Evolutionary conservation across 2,888 invertebrate genomes (phyloP).

Genomic region (Polydrusus tereticollis): DNA sequence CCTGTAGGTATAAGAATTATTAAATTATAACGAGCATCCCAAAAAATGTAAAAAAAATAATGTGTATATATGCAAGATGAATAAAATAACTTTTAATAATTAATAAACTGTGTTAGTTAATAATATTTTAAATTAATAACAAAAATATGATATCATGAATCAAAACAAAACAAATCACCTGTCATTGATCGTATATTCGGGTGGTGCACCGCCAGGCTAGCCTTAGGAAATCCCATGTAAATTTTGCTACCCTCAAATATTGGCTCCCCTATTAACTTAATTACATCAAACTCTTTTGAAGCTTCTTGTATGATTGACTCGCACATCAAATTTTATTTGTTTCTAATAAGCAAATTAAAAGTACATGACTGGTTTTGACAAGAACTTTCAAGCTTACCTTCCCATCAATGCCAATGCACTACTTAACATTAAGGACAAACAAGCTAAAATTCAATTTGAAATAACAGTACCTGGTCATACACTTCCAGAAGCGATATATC

Average conservation of each 20-base stretch:
- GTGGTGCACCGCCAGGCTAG: too few species aligned
- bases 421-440: slow-evolving; percentile 67
- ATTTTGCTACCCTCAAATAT: too few species aligned
- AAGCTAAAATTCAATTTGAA: slow-evolving; percentile 68
- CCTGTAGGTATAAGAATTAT: slow-evolving; percentile 25
- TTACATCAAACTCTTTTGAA: too few species aligned
- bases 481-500: slow-evolving; percentile 73
- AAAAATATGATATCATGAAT: too few species aligned
- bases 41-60: slow-evolving; percentile 56
- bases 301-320: too few species aligned
- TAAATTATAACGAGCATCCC: slow-evolving; percentile 53
- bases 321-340: too few species aligned
- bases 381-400: slow-evolving; percentile 72
- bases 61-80: slow-evolving; percentile 4
- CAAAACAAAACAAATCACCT: too few species aligned
- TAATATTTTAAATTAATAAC: not conserved
- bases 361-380: slow-evolving; percentile 74
- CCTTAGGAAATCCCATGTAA: too few species aligned
- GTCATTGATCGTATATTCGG: too few species aligned
- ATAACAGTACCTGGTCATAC: slow-evolving; percentile 76
- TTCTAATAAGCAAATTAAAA: too few species aligned
- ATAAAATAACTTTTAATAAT: slow-evolving; percentile 22
- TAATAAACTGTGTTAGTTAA: not conserved
- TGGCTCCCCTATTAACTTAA: too few species aligned
- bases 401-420: slow-evolving; percentile 70